phyloP scores from a whole-genome alignment of 2,888 invertebrate species.

The Cosmopolites sordidus region DNA sequence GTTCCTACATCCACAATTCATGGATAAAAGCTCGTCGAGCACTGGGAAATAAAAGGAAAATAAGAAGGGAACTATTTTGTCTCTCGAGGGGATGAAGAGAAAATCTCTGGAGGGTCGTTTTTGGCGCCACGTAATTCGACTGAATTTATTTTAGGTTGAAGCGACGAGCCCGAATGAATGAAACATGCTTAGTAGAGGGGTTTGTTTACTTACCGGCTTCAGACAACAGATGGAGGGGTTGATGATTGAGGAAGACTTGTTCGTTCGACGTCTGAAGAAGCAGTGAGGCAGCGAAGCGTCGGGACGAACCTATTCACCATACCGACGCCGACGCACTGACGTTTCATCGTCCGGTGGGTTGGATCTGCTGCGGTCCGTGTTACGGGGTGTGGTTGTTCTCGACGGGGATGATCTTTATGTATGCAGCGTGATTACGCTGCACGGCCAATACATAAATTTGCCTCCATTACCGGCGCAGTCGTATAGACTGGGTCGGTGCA shows the following conservation, averaged over 20 bases:
- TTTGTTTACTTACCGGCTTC: slow-evolving; percentile 26
- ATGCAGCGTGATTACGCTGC: slow-evolving; percentile 35
- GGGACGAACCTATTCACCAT: slow-evolving; percentile 34
- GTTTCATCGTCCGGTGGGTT: slow-evolving; percentile 42
- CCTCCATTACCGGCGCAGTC: slow-evolving; percentile 16
- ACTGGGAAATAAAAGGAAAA: background rate
- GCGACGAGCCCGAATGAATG: background rate
- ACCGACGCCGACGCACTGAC: slow-evolving; percentile 49
- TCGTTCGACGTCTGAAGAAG: slow-evolving; percentile 22
- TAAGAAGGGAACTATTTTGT: background rate
- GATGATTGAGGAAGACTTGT: slow-evolving; percentile 11
- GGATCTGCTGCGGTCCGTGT: slow-evolving; percentile 53
- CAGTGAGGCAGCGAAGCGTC: slow-evolving; percentile 26
- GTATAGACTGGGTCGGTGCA: background rate
- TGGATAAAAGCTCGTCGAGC: background rate
- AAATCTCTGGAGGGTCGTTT: slow-evolving; percentile 22
- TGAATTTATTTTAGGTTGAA: slow-evolving; percentile 27
- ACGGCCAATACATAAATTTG: slow-evolving; percentile 37
- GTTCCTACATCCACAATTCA: slow-evolving; percentile 9
- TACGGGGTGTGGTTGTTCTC: slow-evolving; percentile 51
- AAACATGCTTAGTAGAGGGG: background rate
- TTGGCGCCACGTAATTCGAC: slow-evolving; percentile 30
- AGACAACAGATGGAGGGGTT: slow-evolving; percentile 1
- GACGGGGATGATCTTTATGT: slow-evolving; percentile 48
- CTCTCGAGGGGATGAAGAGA: slow-evolving; percentile 29